Base-by-base conservation (phyloP, 2,797 vertebrate species). In the Brachyrhaphis roseni region DNA sequence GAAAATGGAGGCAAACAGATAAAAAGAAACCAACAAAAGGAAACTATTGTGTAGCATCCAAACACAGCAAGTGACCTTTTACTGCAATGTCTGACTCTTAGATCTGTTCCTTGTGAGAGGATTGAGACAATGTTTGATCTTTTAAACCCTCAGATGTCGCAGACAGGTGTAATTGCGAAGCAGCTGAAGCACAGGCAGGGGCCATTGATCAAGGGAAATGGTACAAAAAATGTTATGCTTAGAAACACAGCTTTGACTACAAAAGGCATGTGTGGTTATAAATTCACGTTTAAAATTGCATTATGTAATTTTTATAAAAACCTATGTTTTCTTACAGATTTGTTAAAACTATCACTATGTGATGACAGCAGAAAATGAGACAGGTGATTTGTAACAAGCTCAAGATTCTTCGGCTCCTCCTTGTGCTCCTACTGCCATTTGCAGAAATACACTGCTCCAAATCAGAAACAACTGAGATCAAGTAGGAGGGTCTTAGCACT, bases 11-110 rank as follows among this genome's bases (percentile, higher is more conserved):
- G 39, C 45, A 46, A 78, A 23, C 16, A 36, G 20, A 45, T 66
- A 68, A 59, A 77, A 74, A 71, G 28, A 62, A 49, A 74, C 45
- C 2, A 34, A 77, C 55, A 53, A 77, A 76, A 20, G 11, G 51
- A 76, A 81, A 36, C 18, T 80, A 82, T 84, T 88, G 82, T 84
- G 80, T 78, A 57, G 80, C 86, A 91, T 89, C 84, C 82, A 86
- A 91, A 90, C 78, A 72, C 74, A 88, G 82, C 59, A 82, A 81
- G 85, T 91, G 93, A 93, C 93, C 92, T 94, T 94, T 93, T 74
- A 76, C 55, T 68, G 74, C 2, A n/a, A 82, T 39, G 39, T n/a
- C 75, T 88, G 82, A 83, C 83, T 90, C 74, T 90, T 82, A 87
- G 85, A 91, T 91, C 78, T 47, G 34, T 66, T 79, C 76, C 74